These are phyloP conservation scores for Darwinula stevensoni DNA, from an alignment of 2,888 invertebrate species.

Conservation along the genomic window DNA sequence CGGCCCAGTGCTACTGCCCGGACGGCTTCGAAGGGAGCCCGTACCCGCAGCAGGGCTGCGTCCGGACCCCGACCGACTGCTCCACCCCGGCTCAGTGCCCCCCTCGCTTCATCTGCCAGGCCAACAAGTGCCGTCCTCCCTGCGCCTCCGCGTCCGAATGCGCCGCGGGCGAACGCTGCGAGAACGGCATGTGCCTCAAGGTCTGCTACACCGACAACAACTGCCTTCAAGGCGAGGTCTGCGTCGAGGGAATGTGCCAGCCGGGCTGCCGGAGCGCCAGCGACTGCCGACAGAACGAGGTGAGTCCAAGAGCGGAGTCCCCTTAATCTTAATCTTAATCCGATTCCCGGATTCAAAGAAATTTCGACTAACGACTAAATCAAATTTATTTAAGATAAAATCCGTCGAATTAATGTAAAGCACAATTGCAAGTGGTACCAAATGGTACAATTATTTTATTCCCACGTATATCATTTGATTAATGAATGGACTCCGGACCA, in stretches of 20 bases:
- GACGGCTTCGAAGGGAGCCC: slow-evolving; percentile 60
- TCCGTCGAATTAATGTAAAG: no score
- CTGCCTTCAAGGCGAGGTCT: slow-evolving; percentile 64
- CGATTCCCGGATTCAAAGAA: no score
- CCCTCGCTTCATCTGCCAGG: slow-evolving; percentile 40
- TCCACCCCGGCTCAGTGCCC: slow-evolving; percentile 34
- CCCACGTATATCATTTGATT: slow-evolving; percentile 3
- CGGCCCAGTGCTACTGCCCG: slow-evolving; percentile 46
- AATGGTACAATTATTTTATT: slow-evolving; percentile 1
- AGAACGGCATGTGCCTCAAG: slow-evolving; percentile 33
- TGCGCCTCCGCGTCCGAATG: slow-evolving; percentile 18
- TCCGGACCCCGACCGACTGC: slow-evolving; percentile 43
- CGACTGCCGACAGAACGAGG: slow-evolving; percentile 45
- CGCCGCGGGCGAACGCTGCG: slow-evolving; percentile 43
- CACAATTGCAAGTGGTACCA: background rate
- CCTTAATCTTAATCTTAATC: no score
- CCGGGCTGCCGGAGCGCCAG: slow-evolving; percentile 49
- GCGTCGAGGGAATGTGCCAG: slow-evolving; percentile 46
- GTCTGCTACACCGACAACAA: slow-evolving; percentile 68
- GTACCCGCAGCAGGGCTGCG: slow-evolving; percentile 60
- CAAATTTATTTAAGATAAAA: no score
- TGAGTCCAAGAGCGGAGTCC: no score
- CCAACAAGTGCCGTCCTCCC: slow-evolving; percentile 41
- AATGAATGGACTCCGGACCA: background rate
- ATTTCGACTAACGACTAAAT: no score